phyloP scores from a whole-genome alignment of 2,797 vertebrate species.

The Poliocrania exsul region DNA sequence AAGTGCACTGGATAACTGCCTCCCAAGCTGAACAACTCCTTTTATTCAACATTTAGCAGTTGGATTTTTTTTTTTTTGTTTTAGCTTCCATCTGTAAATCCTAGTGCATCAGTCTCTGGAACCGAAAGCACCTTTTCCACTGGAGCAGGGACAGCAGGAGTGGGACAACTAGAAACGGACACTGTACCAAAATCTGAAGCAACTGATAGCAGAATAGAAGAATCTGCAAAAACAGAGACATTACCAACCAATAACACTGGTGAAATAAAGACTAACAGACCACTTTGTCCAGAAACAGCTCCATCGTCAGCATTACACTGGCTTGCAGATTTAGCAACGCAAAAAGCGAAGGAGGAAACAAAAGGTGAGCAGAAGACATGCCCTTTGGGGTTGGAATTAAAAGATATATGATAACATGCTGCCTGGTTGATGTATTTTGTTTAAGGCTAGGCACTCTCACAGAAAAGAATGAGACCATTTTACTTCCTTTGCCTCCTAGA shows the following conservation, averaged over 20 bases:
- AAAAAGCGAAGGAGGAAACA: conserved; percentile 97
- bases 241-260: conserved; percentile 72
- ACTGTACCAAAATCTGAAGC: conserved; percentile 68
- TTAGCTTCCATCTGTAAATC: conserved; percentile 79
- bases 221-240: conserved; percentile 70
- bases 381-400: not conserved
- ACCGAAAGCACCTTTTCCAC: conserved; percentile 75
- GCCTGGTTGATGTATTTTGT: not conserved
- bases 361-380: conserved; percentile 84
- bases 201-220: conserved; percentile 72
- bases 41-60: not conserved
- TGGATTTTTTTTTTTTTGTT: not conserved
- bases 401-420: not conserved
- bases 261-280: conserved; percentile 78
- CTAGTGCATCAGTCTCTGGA: conserved; percentile 71
- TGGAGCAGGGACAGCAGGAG: conserved; percentile 68
- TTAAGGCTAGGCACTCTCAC: no score
- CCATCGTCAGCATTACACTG: conserved; percentile 94
- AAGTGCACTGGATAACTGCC: not conserved
- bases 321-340: conserved; percentile 96
- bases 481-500: not conserved
- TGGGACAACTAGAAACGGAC: conserved; percentile 66
- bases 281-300: conserved; percentile 75
- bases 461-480: not conserved
- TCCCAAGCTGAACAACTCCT: not conserved